These are phyloP conservation scores for Andrena fulva DNA, from an alignment of 2,888 invertebrate species.

Conservation along the genomic window DNA sequence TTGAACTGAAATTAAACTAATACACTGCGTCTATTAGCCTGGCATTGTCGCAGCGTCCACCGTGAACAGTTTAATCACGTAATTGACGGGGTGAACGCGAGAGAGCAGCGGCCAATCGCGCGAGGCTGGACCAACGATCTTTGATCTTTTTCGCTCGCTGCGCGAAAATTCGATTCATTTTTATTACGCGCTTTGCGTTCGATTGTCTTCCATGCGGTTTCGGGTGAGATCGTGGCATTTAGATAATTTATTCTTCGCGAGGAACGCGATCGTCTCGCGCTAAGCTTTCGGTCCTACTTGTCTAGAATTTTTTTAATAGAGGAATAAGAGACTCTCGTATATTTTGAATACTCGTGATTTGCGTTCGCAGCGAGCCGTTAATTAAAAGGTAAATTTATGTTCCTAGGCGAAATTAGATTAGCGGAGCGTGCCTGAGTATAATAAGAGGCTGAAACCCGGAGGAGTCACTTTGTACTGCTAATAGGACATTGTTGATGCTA, in stretches of 20 bases:
- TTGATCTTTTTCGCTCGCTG: not conserved
- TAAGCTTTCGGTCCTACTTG: not conserved
- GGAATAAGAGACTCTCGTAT: not conserved
- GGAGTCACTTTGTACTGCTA: not conserved
- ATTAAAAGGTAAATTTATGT: not conserved
- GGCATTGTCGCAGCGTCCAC: not conserved
- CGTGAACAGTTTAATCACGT: conserved; percentile 52
- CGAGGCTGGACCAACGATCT: conserved; percentile 20
- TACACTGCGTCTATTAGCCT: conserved; percentile 36
- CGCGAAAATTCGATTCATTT: not conserved
- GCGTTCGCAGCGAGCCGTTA: not conserved
- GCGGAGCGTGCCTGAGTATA: not conserved
- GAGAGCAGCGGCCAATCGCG: not conserved
- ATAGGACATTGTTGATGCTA: conserved; percentile 1
- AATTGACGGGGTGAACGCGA: conserved; percentile 46
- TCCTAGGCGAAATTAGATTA: not conserved
- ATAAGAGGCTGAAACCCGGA: not conserved
- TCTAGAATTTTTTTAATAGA: conserved; percentile 5
- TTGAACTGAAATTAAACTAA: conserved; percentile 61
- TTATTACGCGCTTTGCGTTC: not conserved
- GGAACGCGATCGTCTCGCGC: not conserved
- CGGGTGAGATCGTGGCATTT: not conserved
- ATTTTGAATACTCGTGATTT: not conserved
- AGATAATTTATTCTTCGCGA: not conserved
- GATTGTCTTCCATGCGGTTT: not conserved